phyloP scores from a whole-genome alignment of 1,140 invertebrate genomes.

The Drosophila pruinosa region DNA sequence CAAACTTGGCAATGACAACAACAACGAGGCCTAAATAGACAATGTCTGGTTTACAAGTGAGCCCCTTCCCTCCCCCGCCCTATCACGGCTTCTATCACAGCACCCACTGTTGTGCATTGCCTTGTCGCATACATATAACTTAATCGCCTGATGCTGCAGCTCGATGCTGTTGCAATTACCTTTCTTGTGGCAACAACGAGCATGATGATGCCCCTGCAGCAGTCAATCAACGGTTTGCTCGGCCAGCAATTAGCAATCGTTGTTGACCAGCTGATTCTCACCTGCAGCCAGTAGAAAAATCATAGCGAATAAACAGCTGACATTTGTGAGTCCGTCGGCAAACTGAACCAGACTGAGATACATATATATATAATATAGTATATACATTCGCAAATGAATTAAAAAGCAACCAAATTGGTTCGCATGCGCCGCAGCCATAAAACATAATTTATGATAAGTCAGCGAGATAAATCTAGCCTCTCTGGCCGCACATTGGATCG shows the following conservation, averaged over 20 bases:
- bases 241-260: slow-evolving; percentile 47
- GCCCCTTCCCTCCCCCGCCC: not conserved
- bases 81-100: not conserved
- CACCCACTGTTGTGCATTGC: slow-evolving; percentile 8
- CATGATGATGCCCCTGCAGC: slow-evolving; percentile 1
- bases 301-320: slow-evolving; percentile 59
- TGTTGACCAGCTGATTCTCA: slow-evolving; percentile 54
- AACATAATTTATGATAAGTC: slow-evolving; percentile 78
- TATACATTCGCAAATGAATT: not conserved
- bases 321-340: slow-evolving; percentile 43
- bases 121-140: slow-evolving; percentile 63
- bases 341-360: slow-evolving; percentile 17
- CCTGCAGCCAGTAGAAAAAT: slow-evolving; percentile 48
- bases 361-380: not conserved
- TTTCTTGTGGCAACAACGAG: slow-evolving; percentile 54
- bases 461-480: slow-evolving; percentile 28
- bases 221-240: slow-evolving; percentile 47
- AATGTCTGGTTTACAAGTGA: slow-evolving; percentile 15
- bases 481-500: not conserved
- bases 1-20: slow-evolving; percentile 18
- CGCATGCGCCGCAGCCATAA: slow-evolving; percentile 72
- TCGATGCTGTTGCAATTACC: slow-evolving; percentile 58
- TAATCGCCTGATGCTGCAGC: slow-evolving; percentile 50
- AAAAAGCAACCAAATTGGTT: slow-evolving; percentile 50
- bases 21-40: slow-evolving; percentile 52